phyloP scores from a whole-genome alignment of 1,140 invertebrate genomes.

The Riptortus pedestris region DNA sequence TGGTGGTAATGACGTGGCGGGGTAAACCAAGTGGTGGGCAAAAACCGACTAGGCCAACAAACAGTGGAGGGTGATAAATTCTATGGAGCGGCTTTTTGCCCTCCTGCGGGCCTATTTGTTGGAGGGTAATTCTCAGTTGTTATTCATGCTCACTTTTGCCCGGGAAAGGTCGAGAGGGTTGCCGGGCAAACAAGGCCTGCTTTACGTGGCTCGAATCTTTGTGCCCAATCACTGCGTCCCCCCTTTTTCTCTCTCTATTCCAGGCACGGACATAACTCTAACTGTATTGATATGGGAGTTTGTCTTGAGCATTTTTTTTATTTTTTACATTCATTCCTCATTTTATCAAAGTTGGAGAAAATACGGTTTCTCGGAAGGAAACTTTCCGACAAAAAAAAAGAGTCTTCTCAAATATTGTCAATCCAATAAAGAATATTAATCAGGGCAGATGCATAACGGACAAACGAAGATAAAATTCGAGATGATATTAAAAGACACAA shows the following conservation, averaged over 20 bases:
- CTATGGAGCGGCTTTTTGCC: background rate
- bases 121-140: background rate
- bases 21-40: background rate
- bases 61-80: conserved; percentile 4
- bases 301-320: conserved; percentile 1
- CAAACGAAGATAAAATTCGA: too few relatives aligned
- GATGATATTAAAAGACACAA: too few relatives aligned
- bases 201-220: background rate
- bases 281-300: background rate
- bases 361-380: too few relatives aligned
- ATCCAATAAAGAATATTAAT: too few relatives aligned
- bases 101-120: background rate
- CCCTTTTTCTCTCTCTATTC: background rate
- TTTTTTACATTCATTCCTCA: too few relatives aligned
- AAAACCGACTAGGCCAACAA: too few relatives aligned
- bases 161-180: background rate
- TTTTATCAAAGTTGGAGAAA: too few relatives aligned
- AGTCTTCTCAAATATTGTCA: too few relatives aligned
- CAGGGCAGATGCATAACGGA: too few relatives aligned
- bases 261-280: background rate
- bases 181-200: background rate
- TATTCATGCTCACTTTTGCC: conserved; percentile 13
- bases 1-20: background rate
- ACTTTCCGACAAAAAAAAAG: too few relatives aligned
- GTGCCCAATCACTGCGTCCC: background rate